Evolutionary conservation across 2,797 vertebrate species (phyloP).

Genomic region (Hydrophis major): DNA sequence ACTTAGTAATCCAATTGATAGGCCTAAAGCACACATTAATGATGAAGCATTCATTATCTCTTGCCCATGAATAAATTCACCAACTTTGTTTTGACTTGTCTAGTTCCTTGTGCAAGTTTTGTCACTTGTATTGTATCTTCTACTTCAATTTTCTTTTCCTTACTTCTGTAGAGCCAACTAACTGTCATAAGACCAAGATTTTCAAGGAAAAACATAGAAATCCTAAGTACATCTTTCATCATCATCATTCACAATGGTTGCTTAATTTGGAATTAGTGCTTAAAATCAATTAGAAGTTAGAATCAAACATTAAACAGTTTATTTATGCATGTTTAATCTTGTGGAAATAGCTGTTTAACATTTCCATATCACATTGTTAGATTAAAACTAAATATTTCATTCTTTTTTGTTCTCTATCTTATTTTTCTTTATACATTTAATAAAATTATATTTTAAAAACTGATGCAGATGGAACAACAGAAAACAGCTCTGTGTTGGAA

Average conservation of each 20-base stretch:
- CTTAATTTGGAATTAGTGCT: not conserved
- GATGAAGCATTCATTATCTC: not conserved
- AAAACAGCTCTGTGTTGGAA: not conserved
- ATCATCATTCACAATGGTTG: not conserved
- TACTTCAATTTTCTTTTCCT: not conserved
- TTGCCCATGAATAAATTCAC: not conserved
- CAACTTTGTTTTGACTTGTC: not conserved
- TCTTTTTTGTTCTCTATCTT: not conserved
- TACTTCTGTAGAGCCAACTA: not conserved
- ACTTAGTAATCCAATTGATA: not conserved
- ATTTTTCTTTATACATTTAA: not conserved
- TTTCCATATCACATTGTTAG: not conserved
- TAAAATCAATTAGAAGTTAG: not conserved
- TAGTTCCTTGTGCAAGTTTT: not conserved
- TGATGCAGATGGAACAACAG: not conserved
- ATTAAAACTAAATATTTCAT: not conserved
- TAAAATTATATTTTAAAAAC: not conserved
- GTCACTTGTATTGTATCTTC: not conserved
- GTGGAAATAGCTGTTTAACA: not conserved
- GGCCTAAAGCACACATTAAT: not conserved
- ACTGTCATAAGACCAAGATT: not conserved
- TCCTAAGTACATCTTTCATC: not conserved
- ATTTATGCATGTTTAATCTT: not conserved
- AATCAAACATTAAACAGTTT: not conserved
- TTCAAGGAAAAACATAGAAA: not conserved